Base-by-base conservation (phyloP, 2,113 vertebrate genomes). In the Phycodurus eques region DNA sequence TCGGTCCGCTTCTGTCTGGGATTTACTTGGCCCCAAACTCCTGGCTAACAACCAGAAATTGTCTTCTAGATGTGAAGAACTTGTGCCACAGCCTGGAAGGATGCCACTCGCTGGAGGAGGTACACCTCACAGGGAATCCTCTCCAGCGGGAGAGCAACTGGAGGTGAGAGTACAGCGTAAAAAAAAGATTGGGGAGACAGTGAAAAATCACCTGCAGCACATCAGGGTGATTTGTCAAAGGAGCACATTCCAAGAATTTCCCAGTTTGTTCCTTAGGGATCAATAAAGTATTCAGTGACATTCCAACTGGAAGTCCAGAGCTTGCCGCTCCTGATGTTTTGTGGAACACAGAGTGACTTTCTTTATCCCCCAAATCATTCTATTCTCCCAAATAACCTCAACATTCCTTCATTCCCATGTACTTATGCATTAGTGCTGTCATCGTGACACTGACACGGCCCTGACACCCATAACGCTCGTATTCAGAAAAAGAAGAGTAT, bases 121-220 rank as follows among this genome's bases (percentile, higher is more conserved):
- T 98, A 54, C 90, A 81, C 70, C 68, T 98, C 14, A 81, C 27
- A 47, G 95, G 94, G 83, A 98, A 98, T 89, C 96, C 97, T 71
- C 71, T 99, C 75, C 90, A 96, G 68, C 93, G 91, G 81, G 95
- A 98, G 84, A 75, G 70, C 64, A 90, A 88, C 19, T 98, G 95
- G 95, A 95, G 96, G 97, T 99, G 91, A 91, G 73, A 14, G 22
- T 20, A 51, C 5, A 7, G 1, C 2, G 49, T 8, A 2, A 60
- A 14, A 44, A 44, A 33, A 33, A 22, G 35, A 22, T 27, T 33
- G 4, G 33, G 27, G 4, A 31, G 3, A 5, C 60, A 65, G 1
- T 31, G 59, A 39, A 61, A 61, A 35, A 61, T 61, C 27, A 17
- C 56, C 27, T 33, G 10, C 63, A n/a, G 20, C 11, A 19, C 17